Base-by-base conservation (phyloP, 2,797 vertebrate genomes). In the Cynopterus sphinx region DNA sequence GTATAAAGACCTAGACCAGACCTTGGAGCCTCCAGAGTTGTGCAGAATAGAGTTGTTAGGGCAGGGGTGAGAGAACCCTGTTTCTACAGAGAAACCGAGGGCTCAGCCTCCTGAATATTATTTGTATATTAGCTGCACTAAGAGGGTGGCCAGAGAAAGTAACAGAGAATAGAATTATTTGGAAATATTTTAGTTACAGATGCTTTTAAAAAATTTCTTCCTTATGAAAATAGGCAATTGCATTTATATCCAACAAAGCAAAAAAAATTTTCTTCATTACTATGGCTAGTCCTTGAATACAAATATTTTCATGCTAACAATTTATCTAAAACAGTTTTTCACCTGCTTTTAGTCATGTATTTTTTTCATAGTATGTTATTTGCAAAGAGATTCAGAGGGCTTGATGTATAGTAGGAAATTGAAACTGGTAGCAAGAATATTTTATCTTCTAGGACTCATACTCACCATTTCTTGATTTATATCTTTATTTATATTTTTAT, bases 351-450 rank as follows among this genome's bases (percentile, higher is more conserved):
- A 75, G 31, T 79, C 12, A 9, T 33, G 4, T 6, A 26, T 82
- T 17, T 63, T 33, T 88, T 92, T 75, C 39, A 19, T 93, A 63
- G 43, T 87, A 78, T n/a, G 88, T 73, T 87, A 24, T 95, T 93
- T 78, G 51, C 9, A 90, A 49, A 91, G 61, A n/a, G 75, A 6
- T 74, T 89, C 46, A 36, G 16, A 86, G 41, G 10, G 8, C 26
- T 67, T 49, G 12, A 12, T 78, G 41, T 87, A 68, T 1, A 33
- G 53, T 16, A 82, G 57, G 22, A 31, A 61, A 31, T 46, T 46
- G 41, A 95, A 86, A 70, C 26, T 51, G 10, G 59, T 39, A 41
- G 16, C 39, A 24, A 87, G 31, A 79, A 73, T 33, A 92, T 83
- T 77, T 90, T 43, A 26, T 81, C 36, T 70, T 88, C 6, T 17